Percentiles rank a stretch among this genome's conserved stretches.
Evolutionary conservation across 2,113 vertebrate species (phyloP).

Genomic region (Dolichallabes microphthalmus): DNA sequence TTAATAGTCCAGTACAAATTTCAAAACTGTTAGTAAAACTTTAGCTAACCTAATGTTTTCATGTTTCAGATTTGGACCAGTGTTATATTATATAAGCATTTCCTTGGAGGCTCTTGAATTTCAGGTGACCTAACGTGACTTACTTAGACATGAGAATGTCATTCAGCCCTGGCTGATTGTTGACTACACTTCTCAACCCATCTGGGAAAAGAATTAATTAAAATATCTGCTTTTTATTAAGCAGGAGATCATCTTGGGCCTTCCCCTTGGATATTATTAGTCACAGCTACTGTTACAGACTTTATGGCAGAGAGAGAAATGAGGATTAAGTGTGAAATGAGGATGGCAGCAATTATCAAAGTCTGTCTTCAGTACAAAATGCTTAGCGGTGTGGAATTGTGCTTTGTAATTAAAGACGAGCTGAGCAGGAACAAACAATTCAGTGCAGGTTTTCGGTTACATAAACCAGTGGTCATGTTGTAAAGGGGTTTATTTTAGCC

Average conservation of each 20-base stretch:
- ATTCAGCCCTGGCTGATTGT: not conserved
- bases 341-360: slow-evolving; percentile 12
- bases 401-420: not conserved
- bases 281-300: not conserved
- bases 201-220: slow-evolving; percentile 22
- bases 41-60: not conserved
- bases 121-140: not conserved
- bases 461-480: not conserved
- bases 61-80: too few relatives aligned
- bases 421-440: not conserved
- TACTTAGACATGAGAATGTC: not conserved
- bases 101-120: not conserved
- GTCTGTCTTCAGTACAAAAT: not conserved
- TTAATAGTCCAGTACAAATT: not conserved
- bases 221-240: not conserved
- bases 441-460: not conserved
- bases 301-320: not conserved
- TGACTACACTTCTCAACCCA: not conserved
- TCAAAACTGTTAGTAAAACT: not conserved
- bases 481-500: not conserved
- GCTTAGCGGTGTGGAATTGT: not conserved
- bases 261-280: slow-evolving; percentile 24
- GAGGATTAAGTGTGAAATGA: slow-evolving; percentile 8
- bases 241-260: not conserved
- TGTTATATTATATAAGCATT: not conserved